phyloP scores from a whole-genome alignment of 1,140 invertebrate genomes.

The Prorops nasuta region DNA sequence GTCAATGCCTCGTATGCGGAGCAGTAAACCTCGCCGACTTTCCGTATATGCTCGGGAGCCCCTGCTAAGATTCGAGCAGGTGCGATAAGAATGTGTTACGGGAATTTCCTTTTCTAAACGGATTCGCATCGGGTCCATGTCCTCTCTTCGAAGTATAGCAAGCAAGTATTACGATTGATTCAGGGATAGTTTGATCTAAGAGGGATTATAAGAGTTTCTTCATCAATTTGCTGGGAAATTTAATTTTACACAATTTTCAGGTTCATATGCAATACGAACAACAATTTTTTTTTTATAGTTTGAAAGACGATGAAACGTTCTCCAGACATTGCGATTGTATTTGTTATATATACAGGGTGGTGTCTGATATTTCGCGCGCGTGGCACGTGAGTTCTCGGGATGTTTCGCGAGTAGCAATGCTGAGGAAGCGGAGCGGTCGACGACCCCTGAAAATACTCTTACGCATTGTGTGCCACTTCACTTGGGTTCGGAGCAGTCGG shows the following conservation, averaged over 20 bases:
- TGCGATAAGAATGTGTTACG: constrained; percentile 52
- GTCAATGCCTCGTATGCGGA: constrained; percentile 52
- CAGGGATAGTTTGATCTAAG: background rate
- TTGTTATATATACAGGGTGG: no score
- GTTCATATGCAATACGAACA: background rate
- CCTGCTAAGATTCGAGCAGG: constrained; percentile 34
- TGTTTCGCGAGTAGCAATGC: background rate
- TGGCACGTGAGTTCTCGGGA: no score
- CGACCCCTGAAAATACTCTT: constrained; percentile 52
- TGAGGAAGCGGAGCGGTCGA: constrained; percentile 51
- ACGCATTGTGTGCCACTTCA: constrained; percentile 55
- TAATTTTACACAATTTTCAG: background rate
- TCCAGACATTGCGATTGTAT: no score
- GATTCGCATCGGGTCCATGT: constrained; percentile 9
- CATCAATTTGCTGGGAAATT: background rate
- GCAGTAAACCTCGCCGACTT: constrained; percentile 41
- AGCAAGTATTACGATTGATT: background rate
- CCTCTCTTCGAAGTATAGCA: background rate
- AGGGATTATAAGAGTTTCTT: background rate
- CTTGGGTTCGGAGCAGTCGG: constrained; percentile 35
- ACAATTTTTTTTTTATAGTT: background rate
- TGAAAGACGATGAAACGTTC: no score
- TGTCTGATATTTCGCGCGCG: no score
- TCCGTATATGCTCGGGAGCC: constrained; percentile 33
- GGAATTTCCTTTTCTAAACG: constrained; percentile 52